phyloP scores from a whole-genome alignment of 2,797 vertebrate genomes.

The Anisognathus igniventris region DNA sequence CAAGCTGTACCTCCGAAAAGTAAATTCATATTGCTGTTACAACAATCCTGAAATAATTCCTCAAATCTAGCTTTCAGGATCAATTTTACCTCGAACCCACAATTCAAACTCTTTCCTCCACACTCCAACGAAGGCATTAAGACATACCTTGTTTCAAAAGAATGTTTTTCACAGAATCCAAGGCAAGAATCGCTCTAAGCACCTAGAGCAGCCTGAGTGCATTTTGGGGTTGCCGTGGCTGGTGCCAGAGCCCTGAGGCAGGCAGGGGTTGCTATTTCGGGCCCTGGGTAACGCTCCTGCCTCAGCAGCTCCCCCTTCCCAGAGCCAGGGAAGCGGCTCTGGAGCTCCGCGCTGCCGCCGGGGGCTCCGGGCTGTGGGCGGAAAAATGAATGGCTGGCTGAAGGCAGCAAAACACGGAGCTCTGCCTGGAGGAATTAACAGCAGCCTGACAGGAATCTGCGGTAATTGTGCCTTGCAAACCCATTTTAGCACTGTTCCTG shows the following conservation, averaged over 20 bases:
- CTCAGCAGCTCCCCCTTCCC: neutral
- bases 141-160: neutral
- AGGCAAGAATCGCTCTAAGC: neutral
- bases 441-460: conserved; percentile 23
- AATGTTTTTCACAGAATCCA: neutral
- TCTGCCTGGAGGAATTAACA: conserved; percentile 22
- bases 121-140: neutral
- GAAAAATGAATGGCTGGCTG: conserved; percentile 57
- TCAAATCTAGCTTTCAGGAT: neutral
- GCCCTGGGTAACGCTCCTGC: neutral
- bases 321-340: neutral
- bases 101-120: neutral
- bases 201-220: neutral
- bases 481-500: neutral
- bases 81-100: neutral
- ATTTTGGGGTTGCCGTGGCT: neutral
- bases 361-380: conserved; percentile 45
- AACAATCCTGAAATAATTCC: neutral
- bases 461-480: conserved; percentile 50
- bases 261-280: neutral
- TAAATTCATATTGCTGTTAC: neutral
- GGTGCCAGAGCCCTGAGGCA: neutral
- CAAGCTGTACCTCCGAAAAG: neutral
- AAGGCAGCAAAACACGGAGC: conserved; percentile 15
- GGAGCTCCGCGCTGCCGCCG: neutral